phyloP scores from a whole-genome alignment of 2,888 invertebrate species.

The Andrena dorsata region DNA sequence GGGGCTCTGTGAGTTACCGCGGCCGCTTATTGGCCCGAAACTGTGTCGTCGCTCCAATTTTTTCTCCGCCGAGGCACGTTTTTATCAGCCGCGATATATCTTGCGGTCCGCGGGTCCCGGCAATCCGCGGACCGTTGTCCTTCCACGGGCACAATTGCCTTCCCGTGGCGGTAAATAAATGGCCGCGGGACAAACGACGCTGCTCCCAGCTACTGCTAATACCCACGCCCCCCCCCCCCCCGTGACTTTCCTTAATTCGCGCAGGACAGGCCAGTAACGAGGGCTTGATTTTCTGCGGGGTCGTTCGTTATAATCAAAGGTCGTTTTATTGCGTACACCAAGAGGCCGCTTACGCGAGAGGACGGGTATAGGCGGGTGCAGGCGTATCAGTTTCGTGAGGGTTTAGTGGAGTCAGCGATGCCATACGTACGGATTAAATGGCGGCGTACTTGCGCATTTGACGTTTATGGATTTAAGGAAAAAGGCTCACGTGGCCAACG shows the following conservation, averaged over 20 bases:
- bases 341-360: not conserved
- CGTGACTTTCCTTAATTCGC: not conserved
- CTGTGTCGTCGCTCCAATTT: slow-evolving; percentile 57
- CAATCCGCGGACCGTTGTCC: slow-evolving; percentile 31
- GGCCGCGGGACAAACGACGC: not conserved
- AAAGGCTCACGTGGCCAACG: no score
- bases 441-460: no score
- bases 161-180: slow-evolving; percentile 12
- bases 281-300: slow-evolving; percentile 32
- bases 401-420: no score
- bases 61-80: not conserved
- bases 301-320: slow-evolving; percentile 20
- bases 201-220: not conserved
- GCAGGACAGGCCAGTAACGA: slow-evolving; percentile 14
- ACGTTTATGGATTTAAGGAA: no score
- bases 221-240: not conserved
- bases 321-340: not conserved
- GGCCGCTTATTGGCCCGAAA: slow-evolving; percentile 56
- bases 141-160: slow-evolving; percentile 1
- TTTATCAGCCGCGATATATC: slow-evolving; percentile 39
- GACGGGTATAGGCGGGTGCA: not conserved
- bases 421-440: no score
- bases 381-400: no score
- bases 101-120: slow-evolving; percentile 16
- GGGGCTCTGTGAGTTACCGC: slow-evolving; percentile 51